Evolutionary conservation across 2,888 invertebrate species (phyloP).

Genomic region (Catocala fraxini): DNA sequence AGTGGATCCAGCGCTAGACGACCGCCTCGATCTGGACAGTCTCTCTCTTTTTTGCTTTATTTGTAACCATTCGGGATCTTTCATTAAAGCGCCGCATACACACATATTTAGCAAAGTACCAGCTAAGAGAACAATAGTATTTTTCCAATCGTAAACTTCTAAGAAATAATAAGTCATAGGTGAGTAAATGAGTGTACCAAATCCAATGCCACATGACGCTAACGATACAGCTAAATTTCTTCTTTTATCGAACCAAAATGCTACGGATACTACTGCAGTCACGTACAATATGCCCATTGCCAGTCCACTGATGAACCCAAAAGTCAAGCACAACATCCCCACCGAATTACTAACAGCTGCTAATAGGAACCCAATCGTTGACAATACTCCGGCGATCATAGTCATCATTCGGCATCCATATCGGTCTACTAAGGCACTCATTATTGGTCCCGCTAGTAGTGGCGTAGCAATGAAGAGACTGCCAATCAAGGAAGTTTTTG

Average conservation of each 20-base stretch:
- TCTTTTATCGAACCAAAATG: slow-evolving; percentile 96
- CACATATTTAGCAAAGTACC: slow-evolving; percentile 95
- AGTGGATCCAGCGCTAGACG: slow-evolving; percentile 84
- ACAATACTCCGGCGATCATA: slow-evolving; percentile 90
- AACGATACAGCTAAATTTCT: slow-evolving; percentile 95
- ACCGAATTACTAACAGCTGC: slow-evolving; percentile 91
- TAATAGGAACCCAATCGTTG: slow-evolving; percentile 92
- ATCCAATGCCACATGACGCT: slow-evolving; percentile 95
- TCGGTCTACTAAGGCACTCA: slow-evolving; percentile 94
- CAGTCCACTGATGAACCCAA: slow-evolving; percentile 93
- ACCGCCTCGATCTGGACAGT: slow-evolving; percentile 69
- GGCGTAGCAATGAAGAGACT: slow-evolving; percentile 96
- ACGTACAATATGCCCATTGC: slow-evolving; percentile 95
- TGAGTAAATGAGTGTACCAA: slow-evolving; percentile 96
- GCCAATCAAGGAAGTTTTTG: slow-evolving; percentile 95
- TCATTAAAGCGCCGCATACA: slow-evolving; percentile 95
- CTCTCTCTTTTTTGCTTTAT: slow-evolving; percentile 88
- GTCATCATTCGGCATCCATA: slow-evolving; percentile 93
- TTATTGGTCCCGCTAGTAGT: slow-evolving; percentile 93
- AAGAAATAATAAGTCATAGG: slow-evolving; percentile 93
- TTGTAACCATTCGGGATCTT: slow-evolving; percentile 94
- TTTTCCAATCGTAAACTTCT: slow-evolving; percentile 93
- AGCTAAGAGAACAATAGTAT: slow-evolving; percentile 91
- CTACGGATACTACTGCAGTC: slow-evolving; percentile 96
- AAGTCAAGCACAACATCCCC: slow-evolving; percentile 92